These are phyloP conservation scores for Sceloporus undulatus DNA, from an alignment of 2,113 vertebrate species.

Conservation along the genomic window DNA sequence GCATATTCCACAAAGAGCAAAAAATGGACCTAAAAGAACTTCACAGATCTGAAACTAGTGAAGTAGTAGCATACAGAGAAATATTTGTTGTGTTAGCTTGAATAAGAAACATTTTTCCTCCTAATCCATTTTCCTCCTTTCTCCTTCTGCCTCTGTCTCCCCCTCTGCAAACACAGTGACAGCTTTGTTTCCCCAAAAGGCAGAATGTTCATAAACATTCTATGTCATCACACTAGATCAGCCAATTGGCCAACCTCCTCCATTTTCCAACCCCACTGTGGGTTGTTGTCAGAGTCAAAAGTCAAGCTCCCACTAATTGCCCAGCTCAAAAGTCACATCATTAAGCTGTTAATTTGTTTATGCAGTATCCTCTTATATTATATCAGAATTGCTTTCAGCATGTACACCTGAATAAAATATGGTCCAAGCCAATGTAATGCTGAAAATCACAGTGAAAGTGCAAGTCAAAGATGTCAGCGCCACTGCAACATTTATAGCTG, in stretches of 20 bases:
- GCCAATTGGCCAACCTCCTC: not conserved
- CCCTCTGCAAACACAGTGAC: not conserved
- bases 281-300: conserved; percentile 3
- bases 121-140: not conserved
- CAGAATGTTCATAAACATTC: not conserved
- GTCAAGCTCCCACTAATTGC: conserved; percentile 42
- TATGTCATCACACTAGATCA: not conserved
- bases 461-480: not conserved
- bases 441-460: not conserved
- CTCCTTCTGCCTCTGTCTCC: not conserved
- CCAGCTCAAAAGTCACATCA: conserved; percentile 35
- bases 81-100: too few relatives aligned
- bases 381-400: not conserved
- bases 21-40: not conserved
- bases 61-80: too few relatives aligned
- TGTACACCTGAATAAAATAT: not conserved
- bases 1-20: not conserved
- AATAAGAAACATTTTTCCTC: too few relatives aligned
- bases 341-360: conserved; percentile 54
- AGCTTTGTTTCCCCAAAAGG: not conserved
- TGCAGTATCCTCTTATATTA: conserved; percentile 24
- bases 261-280: not conserved
- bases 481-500: not conserved
- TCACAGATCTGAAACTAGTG: too few relatives aligned
- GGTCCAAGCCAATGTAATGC: not conserved